A percentile compares a stretch with the other conserved stretches of the same genome.
Evolutionary conservation across 2,113 vertebrate genomes (phyloP).

Genomic region (Sprattus sprattus): DNA sequence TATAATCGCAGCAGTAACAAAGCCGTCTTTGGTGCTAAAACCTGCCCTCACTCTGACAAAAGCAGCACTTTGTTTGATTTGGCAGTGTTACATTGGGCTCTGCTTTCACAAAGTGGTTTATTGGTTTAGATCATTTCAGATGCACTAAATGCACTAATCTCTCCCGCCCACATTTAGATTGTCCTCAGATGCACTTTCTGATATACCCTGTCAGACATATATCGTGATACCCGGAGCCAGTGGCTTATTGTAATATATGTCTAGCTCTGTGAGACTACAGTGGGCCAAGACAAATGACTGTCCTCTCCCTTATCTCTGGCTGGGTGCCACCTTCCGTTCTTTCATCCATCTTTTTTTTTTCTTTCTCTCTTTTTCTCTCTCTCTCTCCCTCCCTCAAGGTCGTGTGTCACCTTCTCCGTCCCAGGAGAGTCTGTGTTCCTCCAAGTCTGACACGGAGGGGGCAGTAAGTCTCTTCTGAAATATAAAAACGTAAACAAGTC

Average conservation of each 20-base stretch:
- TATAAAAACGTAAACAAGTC: not conserved
- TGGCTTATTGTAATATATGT: not conserved
- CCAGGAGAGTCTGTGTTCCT: conserved; percentile 97
- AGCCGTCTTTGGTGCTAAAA: no score
- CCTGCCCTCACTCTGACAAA: no score
- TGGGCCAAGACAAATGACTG: no score
- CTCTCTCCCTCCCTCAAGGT: conserved; percentile 66
- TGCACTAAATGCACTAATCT: not conserved
- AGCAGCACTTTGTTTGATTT: no score
- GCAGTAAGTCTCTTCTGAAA: conserved; percentile 73
- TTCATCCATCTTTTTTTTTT: not conserved
- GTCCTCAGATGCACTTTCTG: not conserved
- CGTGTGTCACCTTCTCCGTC: conserved; percentile 97
- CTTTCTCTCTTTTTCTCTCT: not conserved
- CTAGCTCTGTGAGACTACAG: no score
- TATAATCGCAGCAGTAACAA: not conserved
- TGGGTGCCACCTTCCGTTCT: not conserved
- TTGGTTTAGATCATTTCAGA: not conserved
- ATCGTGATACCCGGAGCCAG: not conserved
- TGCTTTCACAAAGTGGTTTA: no score
- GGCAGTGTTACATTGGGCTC: no score
- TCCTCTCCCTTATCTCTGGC: not conserved
- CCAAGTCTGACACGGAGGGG: conserved; percentile 92
- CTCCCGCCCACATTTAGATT: not conserved
- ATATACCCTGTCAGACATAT: not conserved